Conservation (phyloP, 2,888 invertebrate species). For the Zhuqinia jingwanae region DNA sequence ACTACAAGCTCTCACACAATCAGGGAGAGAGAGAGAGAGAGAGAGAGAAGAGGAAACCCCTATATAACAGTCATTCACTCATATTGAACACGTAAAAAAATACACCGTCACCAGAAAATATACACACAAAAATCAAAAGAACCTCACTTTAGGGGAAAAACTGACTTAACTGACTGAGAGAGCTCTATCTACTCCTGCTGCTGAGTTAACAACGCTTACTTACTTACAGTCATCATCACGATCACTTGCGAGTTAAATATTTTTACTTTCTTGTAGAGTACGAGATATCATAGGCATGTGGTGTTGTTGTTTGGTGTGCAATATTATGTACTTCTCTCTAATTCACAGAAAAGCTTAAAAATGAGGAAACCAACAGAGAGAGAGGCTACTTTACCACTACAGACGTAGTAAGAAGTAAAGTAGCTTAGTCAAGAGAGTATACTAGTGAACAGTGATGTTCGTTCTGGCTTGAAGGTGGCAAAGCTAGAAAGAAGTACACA, state of each 20-base stretch:
- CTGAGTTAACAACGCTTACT: constrained; percentile 20
- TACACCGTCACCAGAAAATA: constrained; percentile 30
- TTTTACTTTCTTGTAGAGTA: constrained; percentile 29
- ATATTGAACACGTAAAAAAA: constrained; percentile 13
- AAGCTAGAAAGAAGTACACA: background rate
- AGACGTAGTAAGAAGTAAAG: background rate
- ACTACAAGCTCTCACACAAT: background rate
- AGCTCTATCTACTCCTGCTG: background rate
- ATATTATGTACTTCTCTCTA: background rate
- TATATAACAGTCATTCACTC: constrained; percentile 44
- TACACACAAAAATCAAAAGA: constrained; percentile 50
- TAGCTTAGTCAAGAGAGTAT: no score
- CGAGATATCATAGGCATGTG: background rate
- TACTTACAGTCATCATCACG: constrained; percentile 32
- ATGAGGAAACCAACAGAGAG: constrained; percentile 53
- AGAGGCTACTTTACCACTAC: background rate
- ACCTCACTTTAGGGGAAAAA: constrained; percentile 34
- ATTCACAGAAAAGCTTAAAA: constrained; percentile 15
- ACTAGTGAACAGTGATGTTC: no score
- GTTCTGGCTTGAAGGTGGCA: no score
- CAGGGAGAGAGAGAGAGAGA: no score
- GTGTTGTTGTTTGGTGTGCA: background rate
- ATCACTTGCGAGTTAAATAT: constrained; percentile 41
- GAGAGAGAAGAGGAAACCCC: constrained; percentile 52
- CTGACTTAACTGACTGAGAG: background rate